phyloP scores from a whole-genome alignment of 1,140 invertebrate species.

The Manduca sexta region DNA sequence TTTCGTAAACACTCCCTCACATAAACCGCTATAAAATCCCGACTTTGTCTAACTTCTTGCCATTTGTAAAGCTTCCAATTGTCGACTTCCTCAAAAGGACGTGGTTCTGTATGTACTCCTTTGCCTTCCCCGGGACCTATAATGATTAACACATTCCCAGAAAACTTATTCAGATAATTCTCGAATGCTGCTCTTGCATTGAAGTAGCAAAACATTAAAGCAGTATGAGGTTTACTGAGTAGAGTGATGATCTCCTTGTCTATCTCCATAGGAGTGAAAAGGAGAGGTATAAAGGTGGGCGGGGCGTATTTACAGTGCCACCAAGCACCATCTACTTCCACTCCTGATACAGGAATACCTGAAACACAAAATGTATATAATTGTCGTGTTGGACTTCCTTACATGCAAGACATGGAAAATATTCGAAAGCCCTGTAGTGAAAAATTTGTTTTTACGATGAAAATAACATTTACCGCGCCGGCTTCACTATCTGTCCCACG shows the following conservation, averaged over 20 bases:
- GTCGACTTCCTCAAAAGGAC: conserved; percentile 75
- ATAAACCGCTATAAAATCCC: conserved; percentile 63
- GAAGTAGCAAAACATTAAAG: conserved; percentile 84
- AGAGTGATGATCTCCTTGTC: conserved; percentile 33
- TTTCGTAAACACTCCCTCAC: not conserved
- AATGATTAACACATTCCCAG: conserved; percentile 77
- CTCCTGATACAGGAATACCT: conserved; percentile 52
- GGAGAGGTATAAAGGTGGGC: conserved; percentile 62
- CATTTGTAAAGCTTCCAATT: conserved; percentile 46
- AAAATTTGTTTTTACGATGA: too few relatives aligned
- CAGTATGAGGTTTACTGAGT: conserved; percentile 40
- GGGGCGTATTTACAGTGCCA: conserved; percentile 69
- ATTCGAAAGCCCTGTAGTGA: too few relatives aligned
- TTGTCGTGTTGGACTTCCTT: too few relatives aligned
- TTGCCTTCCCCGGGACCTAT: conserved; percentile 79
- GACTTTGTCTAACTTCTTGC: conserved; percentile 56
- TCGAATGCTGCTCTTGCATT: conserved; percentile 79
- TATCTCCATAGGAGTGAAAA: conserved; percentile 40
- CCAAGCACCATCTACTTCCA: conserved; percentile 69
- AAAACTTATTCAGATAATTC: conserved; percentile 77
- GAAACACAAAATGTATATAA: conserved; percentile 10
- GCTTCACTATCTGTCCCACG: too few relatives aligned
- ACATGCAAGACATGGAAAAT: too few relatives aligned
- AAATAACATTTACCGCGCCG: too few relatives aligned
- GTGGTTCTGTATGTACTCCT: conserved; percentile 79